Evolutionary conservation across 2,113 vertebrate species (phyloP).

Genomic region (Paraplagusia blochii): DNA sequence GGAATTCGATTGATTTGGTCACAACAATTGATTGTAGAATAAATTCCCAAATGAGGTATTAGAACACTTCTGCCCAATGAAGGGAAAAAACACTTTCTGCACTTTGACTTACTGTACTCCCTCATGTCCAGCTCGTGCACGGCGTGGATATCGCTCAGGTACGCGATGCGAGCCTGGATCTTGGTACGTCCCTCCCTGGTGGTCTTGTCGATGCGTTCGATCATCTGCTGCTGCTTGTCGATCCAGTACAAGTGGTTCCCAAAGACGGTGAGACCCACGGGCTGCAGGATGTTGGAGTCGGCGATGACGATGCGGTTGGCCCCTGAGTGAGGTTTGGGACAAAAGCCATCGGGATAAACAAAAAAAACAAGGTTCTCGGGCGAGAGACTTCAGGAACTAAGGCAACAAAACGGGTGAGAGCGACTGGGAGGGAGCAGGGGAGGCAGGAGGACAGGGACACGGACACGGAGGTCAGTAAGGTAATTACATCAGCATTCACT

Average conservation of each 20-base stretch:
- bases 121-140: constrained; percentile 88
- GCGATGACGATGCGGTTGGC: constrained; percentile 92
- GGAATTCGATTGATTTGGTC: no score
- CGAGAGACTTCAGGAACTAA: constrained; percentile 45
- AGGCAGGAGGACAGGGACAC: constrained; percentile 19
- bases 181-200: constrained; percentile 91
- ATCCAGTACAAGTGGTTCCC: constrained; percentile 97
- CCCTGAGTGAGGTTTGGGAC: constrained; percentile 67
- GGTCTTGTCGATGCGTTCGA: constrained; percentile 93
- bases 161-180: constrained; percentile 92
- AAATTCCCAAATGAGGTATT: no score
- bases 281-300: constrained; percentile 96
- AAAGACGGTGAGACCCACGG: constrained; percentile 92
- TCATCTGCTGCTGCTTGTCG: constrained; percentile 98
- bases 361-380: constrained; percentile 47
- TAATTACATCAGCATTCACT: neutral
- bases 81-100: neutral
- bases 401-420: constrained; percentile 50
- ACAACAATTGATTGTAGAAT: no score
- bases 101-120: constrained; percentile 87
- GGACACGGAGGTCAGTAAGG: constrained; percentile 1
- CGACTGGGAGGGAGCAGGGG: constrained; percentile 34
- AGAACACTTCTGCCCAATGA: no score
- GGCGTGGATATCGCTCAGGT: constrained; percentile 94
- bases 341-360: neutral